Evolutionary conservation across 2,888 invertebrate species (phyloP).

Genomic region (Carterocephalus palaemon): DNA sequence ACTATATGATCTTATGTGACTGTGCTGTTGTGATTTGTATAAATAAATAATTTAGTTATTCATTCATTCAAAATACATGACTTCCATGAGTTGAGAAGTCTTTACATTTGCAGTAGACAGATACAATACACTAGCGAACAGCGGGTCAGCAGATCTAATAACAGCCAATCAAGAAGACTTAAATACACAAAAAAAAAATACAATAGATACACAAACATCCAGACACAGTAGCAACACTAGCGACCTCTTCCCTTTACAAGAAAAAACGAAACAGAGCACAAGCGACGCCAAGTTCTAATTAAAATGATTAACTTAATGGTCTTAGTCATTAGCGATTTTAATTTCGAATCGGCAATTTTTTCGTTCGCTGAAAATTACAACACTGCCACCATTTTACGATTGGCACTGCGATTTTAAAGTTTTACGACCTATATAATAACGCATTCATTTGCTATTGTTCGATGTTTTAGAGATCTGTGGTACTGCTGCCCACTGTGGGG

Average conservation of each 20-base stretch:
- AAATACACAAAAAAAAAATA: no score
- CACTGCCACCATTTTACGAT: conserved; percentile 56
- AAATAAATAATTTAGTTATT: no score
- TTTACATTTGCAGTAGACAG: no score
- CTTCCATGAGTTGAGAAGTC: no score
- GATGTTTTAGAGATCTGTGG: conserved; percentile 28
- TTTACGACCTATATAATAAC: conserved; percentile 52
- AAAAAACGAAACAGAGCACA: conserved; percentile 17
- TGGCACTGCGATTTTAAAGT: conserved; percentile 45
- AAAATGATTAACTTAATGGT: conserved; percentile 80
- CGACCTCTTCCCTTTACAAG: conserved; percentile 13
- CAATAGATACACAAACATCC: neutral
- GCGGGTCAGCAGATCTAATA: no score
- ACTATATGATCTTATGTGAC: no score
- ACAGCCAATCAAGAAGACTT: no score
- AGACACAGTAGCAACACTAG: conserved; percentile 1
- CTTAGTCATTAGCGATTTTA: conserved; percentile 79
- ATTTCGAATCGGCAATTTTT: conserved; percentile 65
- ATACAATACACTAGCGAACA: no score
- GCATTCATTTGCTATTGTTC: conserved; percentile 45
- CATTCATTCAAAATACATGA: no score
- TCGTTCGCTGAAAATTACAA: conserved; percentile 59
- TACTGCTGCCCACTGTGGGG: conserved; percentile 6
- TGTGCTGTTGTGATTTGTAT: no score
- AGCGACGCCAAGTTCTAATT: conserved; percentile 66